Percentiles rank a stretch among this genome's conserved stretches.
Evolutionary conservation across 2,113 vertebrate species (phyloP).

Genomic region (Cyanoramphus novaezelandiae): DNA sequence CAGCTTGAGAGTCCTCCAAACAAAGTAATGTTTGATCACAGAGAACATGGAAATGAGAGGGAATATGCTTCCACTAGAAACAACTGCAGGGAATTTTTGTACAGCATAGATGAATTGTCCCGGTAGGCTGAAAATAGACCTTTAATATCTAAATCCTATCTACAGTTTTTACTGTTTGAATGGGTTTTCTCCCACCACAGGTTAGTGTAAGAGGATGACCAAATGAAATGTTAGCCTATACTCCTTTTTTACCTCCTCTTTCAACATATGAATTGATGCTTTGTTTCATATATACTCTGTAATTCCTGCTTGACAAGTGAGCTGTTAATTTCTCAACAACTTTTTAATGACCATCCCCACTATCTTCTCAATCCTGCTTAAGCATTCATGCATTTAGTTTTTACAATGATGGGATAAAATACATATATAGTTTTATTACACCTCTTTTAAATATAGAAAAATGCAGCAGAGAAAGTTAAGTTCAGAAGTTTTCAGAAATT

Average conservation of each 20-base stretch:
- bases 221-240: not conserved
- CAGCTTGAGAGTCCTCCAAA: not conserved
- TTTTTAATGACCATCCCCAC: not conserved
- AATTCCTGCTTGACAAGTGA: not conserved
- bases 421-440: not conserved
- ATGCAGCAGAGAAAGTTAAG: not conserved
- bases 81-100: accelerated
- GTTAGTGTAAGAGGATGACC: not conserved
- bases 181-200: accelerated
- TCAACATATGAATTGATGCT: not conserved
- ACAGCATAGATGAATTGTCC: not conserved
- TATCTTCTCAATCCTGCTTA: not conserved
- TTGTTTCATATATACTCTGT: not conserved
- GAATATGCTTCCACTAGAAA: not conserved
- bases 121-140: not conserved
- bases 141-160: not conserved
- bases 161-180: not conserved
- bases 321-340: not conserved
- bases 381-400: not conserved
- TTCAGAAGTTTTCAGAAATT: not conserved
- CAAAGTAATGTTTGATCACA: not conserved
- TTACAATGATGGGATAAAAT: not conserved
- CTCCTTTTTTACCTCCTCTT: not conserved
- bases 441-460: not conserved
- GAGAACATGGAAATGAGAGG: not conserved